Percentiles rank a stretch among this genome's conserved stretches.
phyloP scores from a whole-genome alignment of 2,797 vertebrate species.

The Scolopax rusticola region DNA sequence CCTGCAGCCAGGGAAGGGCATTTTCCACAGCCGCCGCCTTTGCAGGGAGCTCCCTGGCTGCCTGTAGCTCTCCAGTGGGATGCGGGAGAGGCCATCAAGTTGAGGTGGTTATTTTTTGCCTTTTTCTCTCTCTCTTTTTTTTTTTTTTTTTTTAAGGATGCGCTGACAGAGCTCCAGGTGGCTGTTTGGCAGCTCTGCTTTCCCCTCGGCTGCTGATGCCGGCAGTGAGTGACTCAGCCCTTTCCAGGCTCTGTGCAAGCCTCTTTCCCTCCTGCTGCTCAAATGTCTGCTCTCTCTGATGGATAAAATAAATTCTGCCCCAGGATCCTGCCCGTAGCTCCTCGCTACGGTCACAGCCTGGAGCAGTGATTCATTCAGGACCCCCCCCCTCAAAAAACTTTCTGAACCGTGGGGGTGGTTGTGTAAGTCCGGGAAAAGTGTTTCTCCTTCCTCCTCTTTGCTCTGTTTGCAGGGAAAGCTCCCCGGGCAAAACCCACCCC shows the following conservation, averaged over 20 bases:
- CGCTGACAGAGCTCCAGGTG: slow-evolving; percentile 41
- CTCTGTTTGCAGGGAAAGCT: not conserved
- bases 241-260: not conserved
- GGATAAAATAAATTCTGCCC: not conserved
- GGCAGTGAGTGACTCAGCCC: slow-evolving; percentile 43
- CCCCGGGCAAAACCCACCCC: not conserved
- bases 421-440: not conserved
- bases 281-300: not conserved
- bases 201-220: not conserved
- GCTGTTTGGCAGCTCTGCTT: not conserved
- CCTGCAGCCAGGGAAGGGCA: slow-evolving; percentile 47
- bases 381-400: not conserved
- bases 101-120: not conserved
- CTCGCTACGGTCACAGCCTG: rapidly evolving
- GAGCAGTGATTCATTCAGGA: not conserved
- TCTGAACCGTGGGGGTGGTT: not conserved
- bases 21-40: not conserved
- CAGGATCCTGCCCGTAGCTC: not conserved
- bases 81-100: not conserved
- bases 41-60: not conserved
- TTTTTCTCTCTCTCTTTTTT: not conserved
- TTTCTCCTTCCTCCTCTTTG: not conserved
- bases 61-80: rapidly evolving
- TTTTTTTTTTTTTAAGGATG: not conserved
- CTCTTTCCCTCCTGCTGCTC: slow-evolving; percentile 5